phyloP scores from a whole-genome alignment of 2,113 vertebrate genomes.

The Puma concolor region DNA sequence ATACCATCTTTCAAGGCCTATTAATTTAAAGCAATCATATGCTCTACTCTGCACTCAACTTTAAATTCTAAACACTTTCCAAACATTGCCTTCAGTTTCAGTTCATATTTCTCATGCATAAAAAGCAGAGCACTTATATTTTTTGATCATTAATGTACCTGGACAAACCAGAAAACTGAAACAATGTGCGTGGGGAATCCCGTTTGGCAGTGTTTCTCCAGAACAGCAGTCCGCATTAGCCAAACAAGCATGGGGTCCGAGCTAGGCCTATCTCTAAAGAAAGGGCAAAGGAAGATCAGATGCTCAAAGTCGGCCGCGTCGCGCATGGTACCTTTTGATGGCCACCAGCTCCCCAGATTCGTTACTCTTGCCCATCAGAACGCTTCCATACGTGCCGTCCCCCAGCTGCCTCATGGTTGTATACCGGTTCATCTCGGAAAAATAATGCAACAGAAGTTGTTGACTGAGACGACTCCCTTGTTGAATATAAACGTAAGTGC shows the following conservation, averaged over 20 bases:
- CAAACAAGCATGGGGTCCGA: not conserved
- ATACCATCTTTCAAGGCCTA: not conserved
- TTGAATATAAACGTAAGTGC: not conserved
- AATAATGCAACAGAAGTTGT: not conserved
- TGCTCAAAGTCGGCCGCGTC: not conserved
- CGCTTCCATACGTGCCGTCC: constrained; percentile 97
- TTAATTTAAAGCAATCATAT: not conserved
- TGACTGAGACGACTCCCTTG: constrained; percentile 18
- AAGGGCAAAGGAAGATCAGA: not conserved
- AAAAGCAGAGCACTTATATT: not conserved
- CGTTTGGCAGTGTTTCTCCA: not conserved
- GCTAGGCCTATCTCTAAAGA: not conserved
- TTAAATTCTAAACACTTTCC: not conserved
- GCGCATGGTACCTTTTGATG: constrained; percentile 92
- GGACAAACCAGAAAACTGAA: not conserved
- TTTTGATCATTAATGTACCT: not conserved
- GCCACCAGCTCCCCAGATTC: constrained; percentile 98
- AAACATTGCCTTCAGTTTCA: not conserved
- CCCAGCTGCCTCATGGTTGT: constrained; percentile 96
- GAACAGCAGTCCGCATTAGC: not conserved
- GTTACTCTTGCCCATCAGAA: constrained; percentile 96
- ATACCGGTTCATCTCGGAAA: constrained; percentile 95
- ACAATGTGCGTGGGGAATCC: not conserved
- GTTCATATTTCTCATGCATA: not conserved
- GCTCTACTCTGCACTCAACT: not conserved